phyloP scores from a whole-genome alignment of 2,797 vertebrate species.

The Aeoliscus strigatus region DNA sequence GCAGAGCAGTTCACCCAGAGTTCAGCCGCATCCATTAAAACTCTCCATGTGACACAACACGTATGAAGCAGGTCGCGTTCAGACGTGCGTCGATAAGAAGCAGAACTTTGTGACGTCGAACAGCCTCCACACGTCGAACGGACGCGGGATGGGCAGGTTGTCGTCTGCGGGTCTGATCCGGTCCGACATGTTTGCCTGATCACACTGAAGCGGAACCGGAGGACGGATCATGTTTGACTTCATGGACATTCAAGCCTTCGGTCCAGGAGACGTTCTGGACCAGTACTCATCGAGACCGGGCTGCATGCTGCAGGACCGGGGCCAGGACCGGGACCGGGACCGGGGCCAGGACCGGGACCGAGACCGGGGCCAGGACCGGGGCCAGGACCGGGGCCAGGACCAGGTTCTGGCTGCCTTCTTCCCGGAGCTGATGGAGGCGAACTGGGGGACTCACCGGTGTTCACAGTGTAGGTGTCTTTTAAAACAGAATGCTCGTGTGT shows the following conservation, averaged over 20 bases:
- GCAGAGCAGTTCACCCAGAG: constrained; percentile 90
- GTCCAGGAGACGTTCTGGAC: constrained; percentile 85
- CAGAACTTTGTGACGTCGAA: constrained; percentile 57
- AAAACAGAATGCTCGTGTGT: not conserved
- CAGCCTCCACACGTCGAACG: constrained; percentile 14
- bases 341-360: no score
- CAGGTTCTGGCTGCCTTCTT: constrained; percentile 86
- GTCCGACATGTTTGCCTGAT: no score
- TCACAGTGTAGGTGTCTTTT: constrained; percentile 85
- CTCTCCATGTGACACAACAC: constrained; percentile 89
- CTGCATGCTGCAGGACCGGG: constrained; percentile 81
- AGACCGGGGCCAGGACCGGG: constrained; percentile 70
- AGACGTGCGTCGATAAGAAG: constrained; percentile 79
- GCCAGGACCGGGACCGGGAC: constrained; percentile 80
- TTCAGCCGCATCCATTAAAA: constrained; percentile 96
- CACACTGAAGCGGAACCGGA: no score
- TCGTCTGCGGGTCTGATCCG: not conserved
- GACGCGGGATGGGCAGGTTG: no score
- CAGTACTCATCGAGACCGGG: constrained; percentile 83
- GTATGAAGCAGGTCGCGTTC: constrained; percentile 84
- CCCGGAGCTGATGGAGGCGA: constrained; percentile 85
- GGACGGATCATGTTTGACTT: constrained; percentile 89
- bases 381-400: constrained; percentile 60
- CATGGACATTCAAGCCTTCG: constrained; percentile 89
- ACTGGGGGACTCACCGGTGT: constrained; percentile 82